Percentiles rank a stretch among this genome's conserved stretches.
phyloP scores from a whole-genome alignment of 2,113 vertebrate genomes.

The Erythrocercus mccallii region DNA sequence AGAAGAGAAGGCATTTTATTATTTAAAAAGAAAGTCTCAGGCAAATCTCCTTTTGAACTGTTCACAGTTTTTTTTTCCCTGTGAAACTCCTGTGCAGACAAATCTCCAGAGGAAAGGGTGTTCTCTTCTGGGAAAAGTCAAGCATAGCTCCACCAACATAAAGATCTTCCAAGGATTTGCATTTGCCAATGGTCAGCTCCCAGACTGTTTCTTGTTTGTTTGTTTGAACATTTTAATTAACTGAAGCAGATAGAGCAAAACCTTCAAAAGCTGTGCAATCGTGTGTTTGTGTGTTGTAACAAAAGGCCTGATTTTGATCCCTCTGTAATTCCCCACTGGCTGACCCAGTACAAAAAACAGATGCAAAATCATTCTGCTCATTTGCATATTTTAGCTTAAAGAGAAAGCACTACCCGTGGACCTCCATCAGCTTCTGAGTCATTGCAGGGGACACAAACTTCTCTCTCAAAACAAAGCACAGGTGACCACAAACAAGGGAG shows the following conservation, averaged over 20 bases:
- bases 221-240: conserved; percentile 32
- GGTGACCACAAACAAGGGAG: neutral
- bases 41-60: neutral
- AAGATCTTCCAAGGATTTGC: neutral
- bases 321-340: neutral
- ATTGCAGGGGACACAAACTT: neutral
- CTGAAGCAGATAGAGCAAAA: neutral
- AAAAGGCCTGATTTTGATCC: conserved; percentile 31
- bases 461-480: neutral
- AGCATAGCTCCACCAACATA: neutral
- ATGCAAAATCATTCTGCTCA: neutral
- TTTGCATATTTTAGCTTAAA: neutral
- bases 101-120: neutral
- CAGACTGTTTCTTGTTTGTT: neutral
- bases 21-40: neutral
- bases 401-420: neutral
- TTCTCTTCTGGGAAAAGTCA: neutral
- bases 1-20: neutral
- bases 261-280: neutral
- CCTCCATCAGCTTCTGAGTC: neutral
- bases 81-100: neutral
- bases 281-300: neutral
- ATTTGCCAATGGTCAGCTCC: neutral
- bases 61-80: neutral
- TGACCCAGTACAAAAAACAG: neutral